Base-by-base conservation (phyloP, 2,113 vertebrate species). In the Myrmecobius fasciatus region DNA sequence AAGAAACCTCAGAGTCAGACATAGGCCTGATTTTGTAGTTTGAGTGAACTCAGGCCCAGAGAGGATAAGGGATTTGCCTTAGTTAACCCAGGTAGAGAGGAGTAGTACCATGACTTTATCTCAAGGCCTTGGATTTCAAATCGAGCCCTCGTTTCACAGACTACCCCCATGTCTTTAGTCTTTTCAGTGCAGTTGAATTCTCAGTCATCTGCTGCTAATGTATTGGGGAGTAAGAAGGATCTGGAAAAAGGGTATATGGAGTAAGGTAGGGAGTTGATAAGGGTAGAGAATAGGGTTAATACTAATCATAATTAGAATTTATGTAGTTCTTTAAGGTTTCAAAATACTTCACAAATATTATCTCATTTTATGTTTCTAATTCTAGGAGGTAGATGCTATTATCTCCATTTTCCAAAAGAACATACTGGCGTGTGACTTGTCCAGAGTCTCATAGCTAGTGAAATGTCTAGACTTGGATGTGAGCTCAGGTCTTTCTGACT, bases 51-150 rank as follows among this genome's bases (percentile, higher is more conserved):
- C 25, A 83, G 1, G 0, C 20, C 43, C 92, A 96, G 94, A 97
- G 97, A 88, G 91, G 83, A 94, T 14, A 97, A 96, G 94, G 46
- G 52, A 26, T 90, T 9, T 89, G 91, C 52, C 95, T 96, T 4
- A 67, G 31, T 28, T 36, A 67, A 36, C 28, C n/a, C 31, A n/a
- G 67, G 25, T 56, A 60, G 56, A 60, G 31, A 60, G 56, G 3
- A 60, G 56, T 60, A 75, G 67, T 14, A 75, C 36, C 67, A 67
- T 12, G 31, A 36, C 60, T 67, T 67, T 12, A 67, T 3, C 4
- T 12, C 60, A 75, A 36, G 14, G 11, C 67, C 67, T 83, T 17
- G 67, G 67, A 83, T 36, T 83, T 56, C 11, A 36, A 75, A 22
- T 83, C 43, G 67, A 83, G 17, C n/a, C 17, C n/a, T n/a, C 22